Conservation (phyloP, 2,888 invertebrate genomes). For the Lasioglossum vierecki region DNA sequence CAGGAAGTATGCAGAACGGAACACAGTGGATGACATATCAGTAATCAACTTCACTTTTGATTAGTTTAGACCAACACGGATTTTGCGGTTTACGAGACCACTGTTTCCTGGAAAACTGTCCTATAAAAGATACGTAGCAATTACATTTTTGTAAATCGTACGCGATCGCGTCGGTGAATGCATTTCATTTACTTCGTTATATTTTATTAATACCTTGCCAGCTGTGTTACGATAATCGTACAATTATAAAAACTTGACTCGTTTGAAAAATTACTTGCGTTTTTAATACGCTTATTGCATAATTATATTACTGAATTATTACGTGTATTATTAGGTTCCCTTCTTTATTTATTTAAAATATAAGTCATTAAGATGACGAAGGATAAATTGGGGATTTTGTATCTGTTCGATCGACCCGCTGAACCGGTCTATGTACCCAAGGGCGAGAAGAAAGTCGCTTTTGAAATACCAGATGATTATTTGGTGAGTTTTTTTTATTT, state of each 20-base stretch:
- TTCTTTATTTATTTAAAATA: neutral
- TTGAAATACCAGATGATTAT: conserved; percentile 88
- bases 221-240: neutral
- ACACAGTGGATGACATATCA: conserved; percentile 20
- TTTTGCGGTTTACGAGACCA: conserved; percentile 57
- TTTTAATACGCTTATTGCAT: too few relatives aligned
- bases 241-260: neutral
- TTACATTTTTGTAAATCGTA: neutral
- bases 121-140: conserved; percentile 46
- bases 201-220: neutral
- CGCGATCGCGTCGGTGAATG: neutral
- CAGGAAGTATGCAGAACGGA: conserved; percentile 37
- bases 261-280: too few relatives aligned
- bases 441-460: conserved; percentile 87
- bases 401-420: conserved; percentile 90
- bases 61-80: conserved; percentile 39
- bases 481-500: conserved; percentile 85
- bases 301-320: neutral
- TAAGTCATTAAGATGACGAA: conserved; percentile 36
- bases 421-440: conserved; percentile 92
- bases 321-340: neutral
- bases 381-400: conserved; percentile 71
- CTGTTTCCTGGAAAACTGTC: conserved; percentile 43
- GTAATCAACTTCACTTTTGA: neutral
- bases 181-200: neutral